Evolutionary conservation across 1,140 invertebrate genomes (phyloP).

Genomic region (Anastrepha ludens): DNA sequence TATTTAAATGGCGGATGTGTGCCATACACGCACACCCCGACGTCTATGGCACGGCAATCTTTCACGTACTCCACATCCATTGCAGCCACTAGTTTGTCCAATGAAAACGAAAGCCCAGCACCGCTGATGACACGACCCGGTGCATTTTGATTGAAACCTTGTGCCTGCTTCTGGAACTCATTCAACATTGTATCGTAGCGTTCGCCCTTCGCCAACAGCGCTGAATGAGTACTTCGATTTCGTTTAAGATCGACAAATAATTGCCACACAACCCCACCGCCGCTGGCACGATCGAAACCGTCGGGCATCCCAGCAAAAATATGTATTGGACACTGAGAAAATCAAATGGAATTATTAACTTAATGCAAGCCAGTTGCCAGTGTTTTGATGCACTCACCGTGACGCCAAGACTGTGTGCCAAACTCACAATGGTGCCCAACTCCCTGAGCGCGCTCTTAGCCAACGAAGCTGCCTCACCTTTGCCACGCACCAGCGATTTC

Average conservation of each 20-base stretch:
- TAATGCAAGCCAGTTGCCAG: background rate
- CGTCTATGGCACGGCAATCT: slow-evolving; percentile 76
- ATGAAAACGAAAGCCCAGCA: slow-evolving; percentile 84
- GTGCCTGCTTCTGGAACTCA: slow-evolving; percentile 72
- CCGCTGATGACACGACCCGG: slow-evolving; percentile 75
- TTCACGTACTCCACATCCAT: slow-evolving; percentile 73
- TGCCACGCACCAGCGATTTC: slow-evolving; percentile 78
- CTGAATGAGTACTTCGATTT: slow-evolving; percentile 65
- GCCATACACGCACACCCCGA: slow-evolving; percentile 81
- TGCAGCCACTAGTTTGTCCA: slow-evolving; percentile 81
- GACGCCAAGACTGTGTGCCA: slow-evolving; percentile 83
- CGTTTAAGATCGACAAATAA: slow-evolving; percentile 69
- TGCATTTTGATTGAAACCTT: slow-evolving; percentile 68
- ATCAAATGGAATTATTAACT: background rate
- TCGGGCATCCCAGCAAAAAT: slow-evolving; percentile 69
- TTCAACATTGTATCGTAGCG: slow-evolving; percentile 75
- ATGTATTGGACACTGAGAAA: slow-evolving; percentile 68
- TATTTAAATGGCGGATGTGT: slow-evolving; percentile 78
- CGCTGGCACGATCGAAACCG: slow-evolving; percentile 66
- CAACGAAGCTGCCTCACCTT: slow-evolving; percentile 79
- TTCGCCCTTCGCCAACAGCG: slow-evolving; percentile 75
- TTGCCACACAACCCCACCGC: slow-evolving; percentile 71
- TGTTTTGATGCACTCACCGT: slow-evolving; percentile 76
- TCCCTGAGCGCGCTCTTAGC: slow-evolving; percentile 84
- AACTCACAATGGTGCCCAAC: slow-evolving; percentile 82